A percentile compares a stretch with the other conserved stretches of the same genome.
These are phyloP conservation scores for Nomia melanderi DNA, from an alignment of 1,140 invertebrate species.

Conservation along the genomic window DNA sequence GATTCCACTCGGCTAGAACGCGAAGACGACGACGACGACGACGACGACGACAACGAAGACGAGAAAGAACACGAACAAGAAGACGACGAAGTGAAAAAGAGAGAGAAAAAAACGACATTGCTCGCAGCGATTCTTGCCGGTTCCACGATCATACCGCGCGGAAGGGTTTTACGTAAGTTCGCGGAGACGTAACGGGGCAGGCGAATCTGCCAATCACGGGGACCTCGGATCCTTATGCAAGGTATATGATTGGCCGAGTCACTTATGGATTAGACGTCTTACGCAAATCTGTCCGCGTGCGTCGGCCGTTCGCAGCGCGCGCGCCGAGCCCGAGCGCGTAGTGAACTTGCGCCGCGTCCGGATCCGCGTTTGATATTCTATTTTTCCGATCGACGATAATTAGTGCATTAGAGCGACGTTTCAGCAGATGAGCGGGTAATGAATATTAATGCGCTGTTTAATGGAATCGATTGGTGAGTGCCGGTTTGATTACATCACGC, in stretches of 20 bases:
- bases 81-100: background rate
- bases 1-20: background rate
- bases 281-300: slow-evolving; percentile 46
- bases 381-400: slow-evolving; percentile 35
- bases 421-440: slow-evolving; percentile 37
- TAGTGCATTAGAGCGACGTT: slow-evolving; percentile 35
- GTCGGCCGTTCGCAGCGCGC: too few species aligned
- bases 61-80: background rate
- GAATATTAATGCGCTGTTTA: slow-evolving; percentile 51
- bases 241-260: slow-evolving; percentile 49
- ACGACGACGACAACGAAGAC: too few species aligned
- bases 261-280: slow-evolving; percentile 60
- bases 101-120: too few species aligned
- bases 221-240: slow-evolving; percentile 58
- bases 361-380: too few species aligned
- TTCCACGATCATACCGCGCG: slow-evolving; percentile 2
- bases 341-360: too few species aligned
- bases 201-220: slow-evolving; percentile 58
- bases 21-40: too few species aligned
- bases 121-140: slow-evolving; percentile 19
- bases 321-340: too few species aligned
- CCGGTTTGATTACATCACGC: slow-evolving; percentile 23
- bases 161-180: slow-evolving; percentile 54
- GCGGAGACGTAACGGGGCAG: slow-evolving; percentile 52
- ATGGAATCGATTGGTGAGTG: slow-evolving; percentile 42